phyloP scores from a whole-genome alignment of 92 coral and sea anemone genomes.

The Hydrozoanthus gracilis region DNA sequence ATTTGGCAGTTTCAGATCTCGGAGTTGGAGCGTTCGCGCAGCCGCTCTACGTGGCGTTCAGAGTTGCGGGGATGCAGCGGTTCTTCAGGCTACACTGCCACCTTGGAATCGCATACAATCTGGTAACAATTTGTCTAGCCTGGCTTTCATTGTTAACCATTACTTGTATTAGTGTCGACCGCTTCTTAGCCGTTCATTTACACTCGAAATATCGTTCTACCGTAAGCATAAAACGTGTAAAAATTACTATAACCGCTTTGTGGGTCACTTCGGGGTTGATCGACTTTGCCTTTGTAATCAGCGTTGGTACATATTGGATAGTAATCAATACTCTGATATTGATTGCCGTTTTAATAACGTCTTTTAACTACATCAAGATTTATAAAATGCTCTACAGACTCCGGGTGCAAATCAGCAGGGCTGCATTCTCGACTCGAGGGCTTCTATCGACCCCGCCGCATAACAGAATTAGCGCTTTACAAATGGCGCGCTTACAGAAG shows the following conservation, averaged over 20 bases:
- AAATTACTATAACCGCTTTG: not conserved
- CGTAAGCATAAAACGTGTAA: slow-evolving; percentile 33
- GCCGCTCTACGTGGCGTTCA: slow-evolving; percentile 54
- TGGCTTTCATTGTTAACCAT: slow-evolving; percentile 52
- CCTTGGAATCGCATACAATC: slow-evolving; percentile 47
- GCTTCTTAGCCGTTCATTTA: slow-evolving; percentile 53
- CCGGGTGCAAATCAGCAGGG: not conserved
- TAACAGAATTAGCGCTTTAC: not conserved
- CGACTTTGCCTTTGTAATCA: slow-evolving; percentile 47
- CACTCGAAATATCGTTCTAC: slow-evolving; percentile 37
- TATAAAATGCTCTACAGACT: slow-evolving; percentile 28
- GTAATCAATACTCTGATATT: slow-evolving; percentile 37
- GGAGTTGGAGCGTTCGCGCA: slow-evolving; percentile 63
- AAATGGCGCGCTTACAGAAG: slow-evolving; percentile 32
- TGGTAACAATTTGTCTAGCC: slow-evolving; percentile 49
- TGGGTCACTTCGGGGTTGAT: slow-evolving; percentile 36
- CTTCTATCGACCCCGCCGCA: not conserved
- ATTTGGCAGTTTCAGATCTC: slow-evolving; percentile 53
- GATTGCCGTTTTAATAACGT: slow-evolving; percentile 26
- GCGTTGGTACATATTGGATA: slow-evolving; percentile 49
- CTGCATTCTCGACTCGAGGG: not conserved
- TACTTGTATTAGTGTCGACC: slow-evolving; percentile 55
- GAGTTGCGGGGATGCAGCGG: slow-evolving; percentile 27
- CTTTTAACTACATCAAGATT: slow-evolving; percentile 45
- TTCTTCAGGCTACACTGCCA: slow-evolving; percentile 35